These are phyloP conservation scores for Cyanoliseus patagonus DNA, from an alignment of 2,113 vertebrate genomes.

Conservation along the genomic window DNA sequence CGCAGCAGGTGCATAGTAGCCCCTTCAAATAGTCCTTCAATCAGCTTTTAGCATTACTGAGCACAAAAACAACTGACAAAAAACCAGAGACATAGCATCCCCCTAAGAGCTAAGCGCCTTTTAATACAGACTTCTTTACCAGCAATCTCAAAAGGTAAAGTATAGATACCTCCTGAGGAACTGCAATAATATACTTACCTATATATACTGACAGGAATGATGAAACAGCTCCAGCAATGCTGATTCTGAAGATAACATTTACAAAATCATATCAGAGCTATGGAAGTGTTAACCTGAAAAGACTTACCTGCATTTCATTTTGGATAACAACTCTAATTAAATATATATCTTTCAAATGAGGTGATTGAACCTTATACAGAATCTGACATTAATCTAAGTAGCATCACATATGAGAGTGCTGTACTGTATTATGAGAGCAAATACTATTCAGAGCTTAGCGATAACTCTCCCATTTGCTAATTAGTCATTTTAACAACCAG, in stretches of 20 bases:
- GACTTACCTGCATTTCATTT: conserved; percentile 26
- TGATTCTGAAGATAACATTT: background rate
- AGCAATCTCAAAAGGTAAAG: background rate
- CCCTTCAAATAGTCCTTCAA: background rate
- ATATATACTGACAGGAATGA: background rate
- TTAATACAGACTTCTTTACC: background rate
- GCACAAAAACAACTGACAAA: background rate
- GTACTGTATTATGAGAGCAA: background rate
- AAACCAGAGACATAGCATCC: background rate
- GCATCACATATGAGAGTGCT: background rate
- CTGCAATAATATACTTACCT: background rate
- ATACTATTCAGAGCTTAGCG: conserved; percentile 4
- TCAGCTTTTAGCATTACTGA: background rate
- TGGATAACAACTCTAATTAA: background rate
- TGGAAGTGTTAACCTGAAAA: background rate
- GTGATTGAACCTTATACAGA: background rate
- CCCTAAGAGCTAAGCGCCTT: background rate
- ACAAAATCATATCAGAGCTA: background rate
- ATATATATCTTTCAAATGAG: background rate
- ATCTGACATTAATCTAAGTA: background rate
- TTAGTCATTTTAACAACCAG: conserved; percentile 33
- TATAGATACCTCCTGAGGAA: background rate
- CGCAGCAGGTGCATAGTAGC: background rate
- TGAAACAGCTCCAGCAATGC: background rate
- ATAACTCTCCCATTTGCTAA: background rate